Conservation (phyloP, 1,140 invertebrate genomes). For the Drosophila prosaltans region DNA sequence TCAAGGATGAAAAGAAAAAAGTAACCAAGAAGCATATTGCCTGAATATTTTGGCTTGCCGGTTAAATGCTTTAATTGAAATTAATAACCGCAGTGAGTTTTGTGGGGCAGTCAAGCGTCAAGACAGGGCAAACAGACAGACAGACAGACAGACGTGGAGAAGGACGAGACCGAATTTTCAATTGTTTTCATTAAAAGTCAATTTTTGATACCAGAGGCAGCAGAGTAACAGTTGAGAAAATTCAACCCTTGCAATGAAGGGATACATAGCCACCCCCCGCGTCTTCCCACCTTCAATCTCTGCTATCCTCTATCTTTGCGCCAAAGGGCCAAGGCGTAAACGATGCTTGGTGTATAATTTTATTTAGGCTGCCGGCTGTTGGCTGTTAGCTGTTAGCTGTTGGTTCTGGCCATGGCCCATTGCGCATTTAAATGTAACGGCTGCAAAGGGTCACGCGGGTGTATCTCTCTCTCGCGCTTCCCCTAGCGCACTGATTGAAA, state of each 20-base stretch:
- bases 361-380: conserved; percentile 73
- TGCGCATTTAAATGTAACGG: conserved; percentile 61
- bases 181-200: conserved; percentile 83
- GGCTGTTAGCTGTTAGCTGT: conserved; percentile 36
- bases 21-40: conserved; percentile 44
- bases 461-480: not conserved
- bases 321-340: conserved; percentile 21
- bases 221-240: conserved; percentile 3
- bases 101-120: conserved; percentile 23
- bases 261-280: not conserved
- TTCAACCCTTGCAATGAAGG: conserved; percentile 49
- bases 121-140: conserved; percentile 2
- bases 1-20: conserved; percentile 19
- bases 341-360: conserved; percentile 71
- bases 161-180: conserved; percentile 65
- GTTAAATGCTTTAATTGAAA: conserved; percentile 83
- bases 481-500: conserved; percentile 63
- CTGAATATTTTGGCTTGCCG: conserved; percentile 61
- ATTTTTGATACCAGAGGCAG: conserved; percentile 56
- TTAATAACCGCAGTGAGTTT: conserved; percentile 76
- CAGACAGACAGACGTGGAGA: not conserved
- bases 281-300: not conserved
- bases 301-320: not conserved
- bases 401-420: conserved; percentile 71
- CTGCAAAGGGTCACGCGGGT: conserved; percentile 64